Evolutionary conservation across 2,888 invertebrate species (phyloP).

Genomic region (Polymixis flavicincta): DNA sequence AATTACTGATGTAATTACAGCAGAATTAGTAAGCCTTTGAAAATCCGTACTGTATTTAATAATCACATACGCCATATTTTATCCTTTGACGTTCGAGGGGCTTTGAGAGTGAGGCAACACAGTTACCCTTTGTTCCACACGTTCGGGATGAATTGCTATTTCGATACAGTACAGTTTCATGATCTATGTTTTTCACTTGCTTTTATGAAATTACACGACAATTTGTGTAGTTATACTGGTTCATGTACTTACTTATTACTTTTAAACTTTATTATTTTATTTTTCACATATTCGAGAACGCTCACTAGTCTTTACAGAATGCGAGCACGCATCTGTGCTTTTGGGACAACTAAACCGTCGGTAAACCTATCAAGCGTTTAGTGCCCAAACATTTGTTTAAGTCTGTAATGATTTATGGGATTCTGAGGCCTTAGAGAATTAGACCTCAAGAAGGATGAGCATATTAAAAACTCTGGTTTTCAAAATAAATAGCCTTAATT

Average conservation of each 20-base stretch:
- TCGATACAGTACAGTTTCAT: constrained; percentile 5
- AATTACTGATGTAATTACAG: background rate
- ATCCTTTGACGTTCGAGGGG: constrained; percentile 33
- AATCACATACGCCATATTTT: constrained; percentile 24
- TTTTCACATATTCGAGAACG: background rate
- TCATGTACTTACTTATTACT: too few species aligned
- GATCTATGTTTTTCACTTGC: background rate
- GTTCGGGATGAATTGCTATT: constrained; percentile 27
- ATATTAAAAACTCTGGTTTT: background rate
- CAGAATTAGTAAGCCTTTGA: background rate
- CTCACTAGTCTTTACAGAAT: background rate
- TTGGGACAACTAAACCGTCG: background rate
- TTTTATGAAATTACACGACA: background rate
- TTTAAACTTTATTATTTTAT: background rate
- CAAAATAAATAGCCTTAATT: background rate
- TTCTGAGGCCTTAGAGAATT: background rate
- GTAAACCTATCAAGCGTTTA: background rate
- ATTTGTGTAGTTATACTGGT: too few species aligned
- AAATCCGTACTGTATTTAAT: constrained; percentile 16
- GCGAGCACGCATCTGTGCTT: too few species aligned
- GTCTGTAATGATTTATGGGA: background rate
- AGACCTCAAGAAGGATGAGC: too few species aligned
- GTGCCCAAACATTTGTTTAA: background rate
- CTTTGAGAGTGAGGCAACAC: constrained; percentile 29
- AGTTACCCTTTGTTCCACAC: constrained; percentile 43